Evolutionary conservation across 2,888 invertebrate genomes (phyloP).

Genomic region (Thysanoteuthis rhombus): DNA sequence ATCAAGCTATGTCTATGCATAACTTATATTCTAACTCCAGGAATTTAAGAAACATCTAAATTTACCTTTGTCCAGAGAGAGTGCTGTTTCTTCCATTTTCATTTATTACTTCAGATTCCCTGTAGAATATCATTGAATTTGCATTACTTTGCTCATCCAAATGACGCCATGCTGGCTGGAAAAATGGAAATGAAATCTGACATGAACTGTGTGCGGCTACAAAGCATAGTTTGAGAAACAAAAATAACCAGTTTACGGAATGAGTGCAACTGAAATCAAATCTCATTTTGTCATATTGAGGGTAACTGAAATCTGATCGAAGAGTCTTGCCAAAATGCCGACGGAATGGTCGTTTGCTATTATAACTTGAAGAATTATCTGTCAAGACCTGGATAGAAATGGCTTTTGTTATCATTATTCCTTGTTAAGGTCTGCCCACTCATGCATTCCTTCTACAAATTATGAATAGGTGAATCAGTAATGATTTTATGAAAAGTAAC

Average conservation of each 20-base stretch:
- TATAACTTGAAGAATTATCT: not conserved
- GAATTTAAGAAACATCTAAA: not conserved
- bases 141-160: not conserved
- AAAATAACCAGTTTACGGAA: not conserved
- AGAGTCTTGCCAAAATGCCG: not conserved
- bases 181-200: not conserved
- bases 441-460: too few species aligned
- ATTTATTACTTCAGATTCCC: not conserved
- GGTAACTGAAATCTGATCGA: not conserved
- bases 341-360: not conserved
- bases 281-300: not conserved
- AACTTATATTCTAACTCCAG: not conserved
- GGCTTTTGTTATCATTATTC: not conserved
- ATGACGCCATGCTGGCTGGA: not conserved
- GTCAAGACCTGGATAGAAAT: not conserved
- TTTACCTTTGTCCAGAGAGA: not conserved
- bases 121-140: conserved; percentile 12
- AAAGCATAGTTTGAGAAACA: not conserved
- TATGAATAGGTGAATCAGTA: too few species aligned
- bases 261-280: not conserved
- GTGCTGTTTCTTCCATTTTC: not conserved
- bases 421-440: not conserved
- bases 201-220: not conserved
- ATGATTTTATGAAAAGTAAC: too few species aligned
- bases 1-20: not conserved